A percentile compares a stretch with the other conserved stretches of the same genome.
Conservation (phyloP, 2,888 invertebrate species). For the Parasteatoda lunata region DNA sequence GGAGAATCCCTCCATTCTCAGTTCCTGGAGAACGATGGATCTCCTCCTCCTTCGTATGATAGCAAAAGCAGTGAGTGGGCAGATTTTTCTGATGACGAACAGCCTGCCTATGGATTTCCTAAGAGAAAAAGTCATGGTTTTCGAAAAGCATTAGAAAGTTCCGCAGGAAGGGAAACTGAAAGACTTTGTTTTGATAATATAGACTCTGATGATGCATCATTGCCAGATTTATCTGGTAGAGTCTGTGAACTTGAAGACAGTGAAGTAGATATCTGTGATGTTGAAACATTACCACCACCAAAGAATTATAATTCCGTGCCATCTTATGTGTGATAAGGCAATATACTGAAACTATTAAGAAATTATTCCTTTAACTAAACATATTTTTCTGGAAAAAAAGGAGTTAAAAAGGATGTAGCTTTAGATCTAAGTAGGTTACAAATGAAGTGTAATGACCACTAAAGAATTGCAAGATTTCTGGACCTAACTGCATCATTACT, state of each 20-base stretch:
- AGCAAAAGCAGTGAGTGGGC: slow-evolving; percentile 28
- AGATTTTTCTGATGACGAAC: slow-evolving; percentile 60
- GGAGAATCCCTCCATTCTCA: slow-evolving; percentile 74
- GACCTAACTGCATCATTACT: neutral
- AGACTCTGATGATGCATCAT: slow-evolving; percentile 62
- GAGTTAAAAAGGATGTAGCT: slow-evolving; percentile 1
- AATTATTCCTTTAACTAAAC: slow-evolving; percentile 14
- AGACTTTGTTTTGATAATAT: slow-evolving; percentile 48
- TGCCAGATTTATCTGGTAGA: slow-evolving; percentile 51
- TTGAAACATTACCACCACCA: slow-evolving; percentile 62
- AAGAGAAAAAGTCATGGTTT: slow-evolving; percentile 65
- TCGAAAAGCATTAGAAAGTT: slow-evolving; percentile 52
- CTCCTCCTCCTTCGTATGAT: slow-evolving; percentile 76
- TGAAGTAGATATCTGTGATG: slow-evolving; percentile 63
- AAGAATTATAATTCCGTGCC: slow-evolving; percentile 63
- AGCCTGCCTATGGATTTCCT: slow-evolving; percentile 64
- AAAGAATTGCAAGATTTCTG: slow-evolving; percentile 5
- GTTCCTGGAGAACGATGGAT: slow-evolving; percentile 88
- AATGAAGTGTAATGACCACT: slow-evolving; percentile 16
- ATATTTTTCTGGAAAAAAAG: slow-evolving; percentile 33
- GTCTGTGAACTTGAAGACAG: slow-evolving; percentile 62
- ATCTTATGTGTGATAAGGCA: slow-evolving; percentile 64
- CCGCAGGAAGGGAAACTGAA: slow-evolving; percentile 48
- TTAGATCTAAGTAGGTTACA: neutral
- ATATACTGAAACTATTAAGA: slow-evolving; percentile 36